phyloP scores from a whole-genome alignment of 2,888 invertebrate genomes.

The Cephus pulcher region DNA sequence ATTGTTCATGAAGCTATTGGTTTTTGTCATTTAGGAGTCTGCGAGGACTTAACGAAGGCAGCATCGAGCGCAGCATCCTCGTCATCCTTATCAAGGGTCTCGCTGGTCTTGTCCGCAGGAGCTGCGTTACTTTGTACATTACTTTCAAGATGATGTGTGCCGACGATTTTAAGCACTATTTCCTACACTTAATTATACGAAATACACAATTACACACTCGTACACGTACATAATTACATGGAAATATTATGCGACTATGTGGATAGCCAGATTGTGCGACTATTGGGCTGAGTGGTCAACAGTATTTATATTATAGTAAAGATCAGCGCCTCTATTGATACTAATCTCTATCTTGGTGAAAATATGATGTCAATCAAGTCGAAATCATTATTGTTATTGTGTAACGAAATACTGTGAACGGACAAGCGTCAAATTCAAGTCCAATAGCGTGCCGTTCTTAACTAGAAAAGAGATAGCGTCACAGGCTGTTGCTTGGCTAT shows the following conservation, averaged over 20 bases:
- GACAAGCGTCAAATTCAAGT: slow-evolving; percentile 28
- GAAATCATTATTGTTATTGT: slow-evolving; percentile 31
- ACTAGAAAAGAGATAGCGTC: slow-evolving; percentile 15
- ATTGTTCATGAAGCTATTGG: neutral
- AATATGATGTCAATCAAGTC: slow-evolving; percentile 12
- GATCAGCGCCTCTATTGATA: neutral
- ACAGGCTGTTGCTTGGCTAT: neutral
- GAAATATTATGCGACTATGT: slow-evolving; percentile 10
- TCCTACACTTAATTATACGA: neutral
- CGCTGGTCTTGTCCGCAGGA: slow-evolving; percentile 45
- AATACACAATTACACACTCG: slow-evolving; percentile 1
- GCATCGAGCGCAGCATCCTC: slow-evolving; percentile 58
- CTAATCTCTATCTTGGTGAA: slow-evolving; percentile 11
- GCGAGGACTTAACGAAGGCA: slow-evolving; percentile 60
- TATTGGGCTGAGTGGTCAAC: neutral
- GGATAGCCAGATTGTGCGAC: neutral
- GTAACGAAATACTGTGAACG: slow-evolving; percentile 7
- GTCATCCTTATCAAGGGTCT: slow-evolving; percentile 52
- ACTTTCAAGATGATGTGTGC: slow-evolving; percentile 62
- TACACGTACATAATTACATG: slow-evolving; percentile 12
- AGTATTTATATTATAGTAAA: neutral
- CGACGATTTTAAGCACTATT: slow-evolving; percentile 11
- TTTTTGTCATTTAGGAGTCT: slow-evolving; percentile 52
- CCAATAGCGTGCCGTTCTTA: slow-evolving; percentile 30
- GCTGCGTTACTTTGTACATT: slow-evolving; percentile 45